phyloP scores from a whole-genome alignment of 2,113 vertebrate genomes.

The Rousettus leschenaultii region DNA sequence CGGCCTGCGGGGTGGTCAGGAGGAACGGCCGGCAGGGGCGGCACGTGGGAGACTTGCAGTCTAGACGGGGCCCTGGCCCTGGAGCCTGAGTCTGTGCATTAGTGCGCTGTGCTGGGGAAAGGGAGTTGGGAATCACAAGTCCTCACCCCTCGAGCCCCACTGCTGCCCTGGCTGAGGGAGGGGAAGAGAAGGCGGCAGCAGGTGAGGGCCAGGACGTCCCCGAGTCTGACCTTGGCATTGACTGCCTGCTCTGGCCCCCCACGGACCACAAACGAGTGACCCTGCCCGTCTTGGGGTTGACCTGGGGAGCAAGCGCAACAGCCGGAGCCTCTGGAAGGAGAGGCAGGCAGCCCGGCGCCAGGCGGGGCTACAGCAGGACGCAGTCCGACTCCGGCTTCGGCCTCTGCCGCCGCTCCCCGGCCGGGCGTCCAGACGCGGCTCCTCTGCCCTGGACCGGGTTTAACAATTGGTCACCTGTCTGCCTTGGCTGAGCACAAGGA shows the following conservation, averaged over 20 bases:
- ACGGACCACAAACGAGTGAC: background rate
- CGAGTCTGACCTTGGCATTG: background rate
- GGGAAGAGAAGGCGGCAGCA: conserved; percentile 24
- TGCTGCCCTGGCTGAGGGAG: background rate
- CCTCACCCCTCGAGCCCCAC: background rate
- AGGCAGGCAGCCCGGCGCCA: accelerated
- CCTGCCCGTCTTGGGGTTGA: background rate
- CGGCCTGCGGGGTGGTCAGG: background rate
- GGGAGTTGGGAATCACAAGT: background rate
- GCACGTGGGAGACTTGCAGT: background rate
- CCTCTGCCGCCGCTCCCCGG: conserved; percentile 79
- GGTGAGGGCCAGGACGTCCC: background rate
- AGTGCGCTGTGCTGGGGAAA: background rate
- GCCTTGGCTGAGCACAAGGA: background rate
- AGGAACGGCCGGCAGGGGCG: background rate
- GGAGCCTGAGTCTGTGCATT: background rate
- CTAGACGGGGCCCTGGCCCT: background rate
- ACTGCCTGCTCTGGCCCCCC: background rate
- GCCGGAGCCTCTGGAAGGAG: background rate
- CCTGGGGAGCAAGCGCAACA: background rate
- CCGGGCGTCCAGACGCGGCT: conserved; percentile 63
- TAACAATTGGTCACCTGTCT: background rate
- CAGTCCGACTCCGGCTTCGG: conserved; percentile 86
- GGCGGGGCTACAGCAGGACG: conserved; percentile 65
- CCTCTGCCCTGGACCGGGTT: conserved; percentile 83